Evolutionary conservation across 2,888 invertebrate genomes (phyloP), one percentile per base, ranked within the genome.

Genomic region (Apomyelois bistriatella): DNA sequence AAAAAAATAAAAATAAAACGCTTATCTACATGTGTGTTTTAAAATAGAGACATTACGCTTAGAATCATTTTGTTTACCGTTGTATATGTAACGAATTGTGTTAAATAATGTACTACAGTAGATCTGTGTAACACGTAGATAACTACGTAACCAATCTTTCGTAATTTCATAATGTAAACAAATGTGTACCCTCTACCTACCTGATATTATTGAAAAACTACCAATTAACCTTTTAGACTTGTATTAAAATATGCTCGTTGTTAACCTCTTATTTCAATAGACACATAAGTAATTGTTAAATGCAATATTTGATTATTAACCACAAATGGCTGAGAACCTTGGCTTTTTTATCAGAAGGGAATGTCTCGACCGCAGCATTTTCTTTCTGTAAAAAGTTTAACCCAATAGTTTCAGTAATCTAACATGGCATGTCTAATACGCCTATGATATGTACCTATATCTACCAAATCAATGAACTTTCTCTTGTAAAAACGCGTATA

Each of bases 31-130:
- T 85, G 82, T 89, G 85, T 89, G 88, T 88, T 81, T 35, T 12
- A 76, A 75, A 79, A 85, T 87, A 87, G 87, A 79, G 78, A 82
- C 71, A 82, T 84, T 86, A 87, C 85, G 89, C 87, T 88, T 89
- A 89, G 85, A 82, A 77, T 46, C 76, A 73, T 73, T 81, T 84
- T 81, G 75, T 84, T 87, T 87, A 82, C 68, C 79, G 80, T 72
- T 71, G 79, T 75, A 75, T 76, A 82, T 79, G 76, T 86, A 84
- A 82, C 81, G 83, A 74, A 82, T 82, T 85, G 80, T 84, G 81
- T 86, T 85, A 64, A 76, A 79, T 76, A 81, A 82, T 86, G 79
- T 87, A 86, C 82, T 76, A 79, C 82, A 83, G 85, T 89, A 88
- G 88, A 88, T 84, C 86, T 86, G 86, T 88, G 86, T 87, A 74